Conservation (phyloP, 37 sponge, comb jelly and placozoan genomes). For the Theonella swinhoei region DNA sequence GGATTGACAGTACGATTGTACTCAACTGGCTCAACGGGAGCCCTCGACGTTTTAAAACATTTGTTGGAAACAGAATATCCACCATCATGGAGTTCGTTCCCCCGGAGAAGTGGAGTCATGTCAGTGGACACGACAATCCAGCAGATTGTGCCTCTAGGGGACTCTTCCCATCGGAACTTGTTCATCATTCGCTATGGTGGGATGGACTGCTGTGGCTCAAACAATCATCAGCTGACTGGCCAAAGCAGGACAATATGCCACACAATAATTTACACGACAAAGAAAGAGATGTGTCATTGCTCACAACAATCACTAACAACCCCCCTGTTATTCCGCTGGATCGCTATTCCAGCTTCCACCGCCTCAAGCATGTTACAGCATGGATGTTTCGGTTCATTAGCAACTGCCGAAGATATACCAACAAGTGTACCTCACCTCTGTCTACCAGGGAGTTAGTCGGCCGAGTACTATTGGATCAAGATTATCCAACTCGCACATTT, state of each 20-base stretch:
- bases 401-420: no score
- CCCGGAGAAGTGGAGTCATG: slow-evolving; percentile 21
- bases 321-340: no score
- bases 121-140: slow-evolving; percentile 12
- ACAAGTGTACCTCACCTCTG: background rate
- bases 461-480: slow-evolving; percentile 35
- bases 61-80: slow-evolving; percentile 24
- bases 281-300: slow-evolving; percentile 9
- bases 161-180: slow-evolving; percentile 5
- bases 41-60: slow-evolving; percentile 23
- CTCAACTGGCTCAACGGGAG: slow-evolving; percentile 35
- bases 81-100: slow-evolving; percentile 26
- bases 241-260: background rate
- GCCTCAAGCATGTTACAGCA: no score
- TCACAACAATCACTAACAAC: background rate
- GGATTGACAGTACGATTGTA: no score
- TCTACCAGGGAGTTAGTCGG: slow-evolving; percentile 7
- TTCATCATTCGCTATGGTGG: slow-evolving; percentile 20
- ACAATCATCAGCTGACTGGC: slow-evolving; percentile 26
- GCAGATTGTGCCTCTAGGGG: slow-evolving; percentile 7
- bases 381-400: no score
- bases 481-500: slow-evolving; percentile 11
- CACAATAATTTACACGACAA: background rate
- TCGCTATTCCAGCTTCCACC: no score
- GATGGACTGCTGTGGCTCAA: slow-evolving; percentile 12